phyloP scores from a whole-genome alignment of 2,888 invertebrate species.

The Drosophila formosana region DNA sequence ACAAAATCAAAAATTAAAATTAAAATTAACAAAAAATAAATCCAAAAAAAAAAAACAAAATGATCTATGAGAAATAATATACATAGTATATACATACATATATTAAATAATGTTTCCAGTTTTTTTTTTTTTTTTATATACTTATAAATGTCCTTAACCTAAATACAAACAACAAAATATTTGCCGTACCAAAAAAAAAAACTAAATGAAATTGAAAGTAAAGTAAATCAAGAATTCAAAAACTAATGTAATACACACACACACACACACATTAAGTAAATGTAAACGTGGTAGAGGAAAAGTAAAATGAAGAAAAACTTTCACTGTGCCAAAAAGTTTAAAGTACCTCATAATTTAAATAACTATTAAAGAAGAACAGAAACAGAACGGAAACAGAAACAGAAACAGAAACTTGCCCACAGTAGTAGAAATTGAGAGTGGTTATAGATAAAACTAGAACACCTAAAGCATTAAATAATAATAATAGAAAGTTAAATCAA shows the following conservation, averaged over 20 bases:
- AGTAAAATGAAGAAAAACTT: constrained; percentile 86
- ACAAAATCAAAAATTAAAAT: constrained; percentile 16
- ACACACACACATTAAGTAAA: constrained; percentile 27
- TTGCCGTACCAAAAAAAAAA: constrained; percentile 76
- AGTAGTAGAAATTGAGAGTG: constrained; percentile 30
- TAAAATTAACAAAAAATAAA: constrained; percentile 14
- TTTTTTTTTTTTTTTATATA: constrained; percentile 35
- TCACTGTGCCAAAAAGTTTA: constrained; percentile 91
- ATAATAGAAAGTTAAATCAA: constrained; percentile 10
- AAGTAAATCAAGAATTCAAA: constrained; percentile 27
- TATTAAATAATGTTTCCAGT: constrained; percentile 38
- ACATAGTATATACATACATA: constrained; percentile 44
- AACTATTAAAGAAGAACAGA: constrained; percentile 60
- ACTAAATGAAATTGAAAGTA: constrained; percentile 40
- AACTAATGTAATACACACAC: constrained; percentile 34
- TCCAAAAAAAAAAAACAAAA: constrained; percentile 12
- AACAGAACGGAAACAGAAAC: constrained; percentile 43
- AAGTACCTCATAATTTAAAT: constrained; percentile 90
- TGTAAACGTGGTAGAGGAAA: constrained; percentile 84
- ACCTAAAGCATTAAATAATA: constrained; percentile 23
- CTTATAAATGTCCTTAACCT: constrained; percentile 53
- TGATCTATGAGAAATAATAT: constrained; percentile 41
- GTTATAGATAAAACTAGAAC: constrained; percentile 20
- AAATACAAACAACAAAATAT: constrained; percentile 46
- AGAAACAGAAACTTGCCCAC: constrained; percentile 42